Evolutionary conservation across 2,113 vertebrate species (phyloP).

Genomic region (Dasyornis broadbenti): DNA sequence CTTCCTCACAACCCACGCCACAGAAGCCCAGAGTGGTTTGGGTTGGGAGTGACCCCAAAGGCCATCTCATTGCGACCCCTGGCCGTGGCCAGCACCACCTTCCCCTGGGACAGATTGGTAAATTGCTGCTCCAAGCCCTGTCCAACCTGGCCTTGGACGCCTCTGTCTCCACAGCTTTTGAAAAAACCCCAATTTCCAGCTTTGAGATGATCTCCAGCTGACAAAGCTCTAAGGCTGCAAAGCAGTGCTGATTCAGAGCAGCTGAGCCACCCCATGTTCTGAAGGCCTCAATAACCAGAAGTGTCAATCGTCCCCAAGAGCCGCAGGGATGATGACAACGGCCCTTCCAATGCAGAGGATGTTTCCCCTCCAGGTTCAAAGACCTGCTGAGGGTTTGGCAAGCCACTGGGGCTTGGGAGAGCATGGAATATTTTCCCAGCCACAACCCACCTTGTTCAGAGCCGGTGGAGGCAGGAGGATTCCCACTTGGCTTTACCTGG

Average conservation of each 20-base stretch:
- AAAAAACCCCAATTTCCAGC: neutral
- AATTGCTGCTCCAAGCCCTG: neutral
- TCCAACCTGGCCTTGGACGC: neutral
- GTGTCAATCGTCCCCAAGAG: neutral
- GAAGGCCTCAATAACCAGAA: neutral
- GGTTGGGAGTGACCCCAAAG: neutral
- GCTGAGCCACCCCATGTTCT: neutral
- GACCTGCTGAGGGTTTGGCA: neutral
- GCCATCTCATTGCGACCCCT: neutral
- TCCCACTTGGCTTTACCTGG: neutral
- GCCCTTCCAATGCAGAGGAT: neutral
- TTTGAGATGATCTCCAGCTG: neutral
- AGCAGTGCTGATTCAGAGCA: neutral
- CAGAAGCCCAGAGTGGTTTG: neutral
- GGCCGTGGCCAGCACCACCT: neutral
- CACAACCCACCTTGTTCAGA: neutral
- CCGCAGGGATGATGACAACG: fast-evolving
- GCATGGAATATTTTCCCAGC: neutral
- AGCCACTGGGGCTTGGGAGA: neutral
- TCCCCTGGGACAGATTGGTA: neutral
- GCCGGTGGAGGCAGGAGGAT: neutral
- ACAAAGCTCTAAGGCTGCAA: neutral
- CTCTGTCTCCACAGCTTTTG: neutral
- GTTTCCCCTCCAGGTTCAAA: neutral
- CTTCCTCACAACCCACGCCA: fast-evolving